Conservation (phyloP, 2,113 vertebrate species). For the Sylvia atricapilla region DNA sequence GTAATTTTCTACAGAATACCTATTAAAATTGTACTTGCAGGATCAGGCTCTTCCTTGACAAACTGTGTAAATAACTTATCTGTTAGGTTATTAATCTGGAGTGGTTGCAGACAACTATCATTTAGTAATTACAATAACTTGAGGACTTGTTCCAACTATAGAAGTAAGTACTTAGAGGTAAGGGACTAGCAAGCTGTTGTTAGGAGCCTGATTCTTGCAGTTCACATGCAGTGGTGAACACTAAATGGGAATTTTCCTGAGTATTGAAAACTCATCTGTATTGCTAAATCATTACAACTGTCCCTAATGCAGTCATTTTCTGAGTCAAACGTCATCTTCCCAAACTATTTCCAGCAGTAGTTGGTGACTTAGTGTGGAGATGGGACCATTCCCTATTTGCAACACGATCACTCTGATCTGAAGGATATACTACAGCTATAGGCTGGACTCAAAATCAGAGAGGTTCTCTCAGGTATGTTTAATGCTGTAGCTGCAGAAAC, state of each 20-base stretch:
- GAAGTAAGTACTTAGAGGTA: background rate
- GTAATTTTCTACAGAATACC: background rate
- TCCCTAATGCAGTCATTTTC: background rate
- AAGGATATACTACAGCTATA: background rate
- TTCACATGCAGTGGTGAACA: background rate
- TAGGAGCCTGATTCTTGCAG: background rate
- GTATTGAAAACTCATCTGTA: background rate
- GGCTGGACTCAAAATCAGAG: background rate
- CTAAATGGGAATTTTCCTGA: background rate
- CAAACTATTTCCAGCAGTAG: background rate
- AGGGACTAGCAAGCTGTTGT: background rate
- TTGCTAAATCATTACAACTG: background rate
- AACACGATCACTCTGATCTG: background rate
- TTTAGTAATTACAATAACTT: background rate
- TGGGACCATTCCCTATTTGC: background rate
- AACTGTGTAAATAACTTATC: background rate
- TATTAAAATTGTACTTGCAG: background rate
- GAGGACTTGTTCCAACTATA: background rate
- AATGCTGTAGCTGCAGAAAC: background rate
- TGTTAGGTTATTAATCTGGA: background rate
- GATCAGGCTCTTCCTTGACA: background rate
- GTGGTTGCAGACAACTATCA: background rate
- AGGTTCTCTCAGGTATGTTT: background rate
- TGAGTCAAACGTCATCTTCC: background rate
- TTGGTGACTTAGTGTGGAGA: fast-evolving